Percentiles rank a stretch among this genome's conserved stretches.
Evolutionary conservation across 2,113 vertebrate genomes (phyloP).

Genomic region (Nipponia nippon): DNA sequence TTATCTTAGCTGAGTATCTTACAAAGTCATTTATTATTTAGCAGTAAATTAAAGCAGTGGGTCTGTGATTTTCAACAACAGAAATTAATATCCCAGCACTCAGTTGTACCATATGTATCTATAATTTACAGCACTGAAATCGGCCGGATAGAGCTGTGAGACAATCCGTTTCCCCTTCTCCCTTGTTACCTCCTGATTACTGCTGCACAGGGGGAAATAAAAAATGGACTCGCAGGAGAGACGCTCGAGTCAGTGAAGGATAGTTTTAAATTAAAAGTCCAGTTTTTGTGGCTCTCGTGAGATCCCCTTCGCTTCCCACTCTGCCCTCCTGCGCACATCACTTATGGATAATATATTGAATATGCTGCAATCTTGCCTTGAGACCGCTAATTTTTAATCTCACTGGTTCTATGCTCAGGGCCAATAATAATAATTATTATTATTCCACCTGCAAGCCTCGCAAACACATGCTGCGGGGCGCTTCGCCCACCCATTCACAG

Average conservation of each 20-base stretch:
- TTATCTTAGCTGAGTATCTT: conserved; percentile 52
- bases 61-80: conserved; percentile 48
- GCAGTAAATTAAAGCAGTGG: conserved; percentile 56
- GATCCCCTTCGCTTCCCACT: neutral
- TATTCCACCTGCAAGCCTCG: neutral
- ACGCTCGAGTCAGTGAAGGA: neutral
- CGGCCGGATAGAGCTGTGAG: neutral
- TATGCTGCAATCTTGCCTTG: neutral
- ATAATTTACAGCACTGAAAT: conserved; percentile 32
- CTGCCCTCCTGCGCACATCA: neutral
- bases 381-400: neutral
- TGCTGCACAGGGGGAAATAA: neutral
- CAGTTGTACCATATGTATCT: conserved; percentile 19
- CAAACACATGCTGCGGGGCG: fast-evolving
- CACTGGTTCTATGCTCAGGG: neutral
- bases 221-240: neutral
- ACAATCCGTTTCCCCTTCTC: neutral
- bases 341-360: neutral
- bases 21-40: conserved; percentile 62
- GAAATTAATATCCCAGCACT: conserved; percentile 50
- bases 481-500: fast-evolving
- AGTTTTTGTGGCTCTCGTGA: neutral
- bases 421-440: neutral
- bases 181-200: conserved; percentile 30
- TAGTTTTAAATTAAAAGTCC: conserved; percentile 36